These are phyloP conservation scores for Chloroclystis v-ata DNA, from an alignment of 2,888 invertebrate genomes.

Conservation along the genomic window DNA sequence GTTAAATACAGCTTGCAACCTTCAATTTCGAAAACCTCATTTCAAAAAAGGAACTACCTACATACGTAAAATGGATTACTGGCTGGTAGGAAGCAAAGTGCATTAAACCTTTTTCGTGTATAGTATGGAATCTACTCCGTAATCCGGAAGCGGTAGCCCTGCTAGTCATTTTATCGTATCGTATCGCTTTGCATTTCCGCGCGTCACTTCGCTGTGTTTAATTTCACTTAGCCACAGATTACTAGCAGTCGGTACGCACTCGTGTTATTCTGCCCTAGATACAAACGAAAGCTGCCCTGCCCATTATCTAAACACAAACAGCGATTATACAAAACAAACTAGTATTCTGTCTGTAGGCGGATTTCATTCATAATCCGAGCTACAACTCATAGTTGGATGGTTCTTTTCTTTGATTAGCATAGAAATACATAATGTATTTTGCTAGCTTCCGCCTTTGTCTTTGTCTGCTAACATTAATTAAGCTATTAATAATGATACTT, in stretches of 20 bases:
- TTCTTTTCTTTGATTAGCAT: background rate
- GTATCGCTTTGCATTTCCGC: conserved; percentile 35
- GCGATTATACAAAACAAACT: conserved; percentile 18
- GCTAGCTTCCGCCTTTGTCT: background rate
- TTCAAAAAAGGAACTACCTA: too few species aligned
- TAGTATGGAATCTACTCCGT: background rate
- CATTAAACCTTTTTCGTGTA: background rate
- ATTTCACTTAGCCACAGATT: conserved; percentile 45
- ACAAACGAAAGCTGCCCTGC: conserved; percentile 55
- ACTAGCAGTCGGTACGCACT: conserved; percentile 16
- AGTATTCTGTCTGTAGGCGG: conserved; percentile 15
- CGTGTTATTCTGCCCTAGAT: conserved; percentile 60
- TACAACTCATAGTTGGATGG: background rate
- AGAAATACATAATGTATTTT: background rate
- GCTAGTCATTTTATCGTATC: conserved; percentile 14
- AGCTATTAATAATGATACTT: too few species aligned
- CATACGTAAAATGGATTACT: background rate
- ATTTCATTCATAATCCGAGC: conserved; percentile 17
- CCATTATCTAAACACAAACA: conserved; percentile 47
- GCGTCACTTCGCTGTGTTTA: conserved; percentile 39
- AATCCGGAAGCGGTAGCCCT: conserved; percentile 19
- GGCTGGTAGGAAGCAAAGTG: background rate
- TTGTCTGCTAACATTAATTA: too few species aligned
- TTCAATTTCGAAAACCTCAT: too few species aligned
- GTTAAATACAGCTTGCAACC: too few species aligned